Base-by-base conservation (phyloP, 1,140 invertebrate species). In the Tetramorium parvispinum region DNA sequence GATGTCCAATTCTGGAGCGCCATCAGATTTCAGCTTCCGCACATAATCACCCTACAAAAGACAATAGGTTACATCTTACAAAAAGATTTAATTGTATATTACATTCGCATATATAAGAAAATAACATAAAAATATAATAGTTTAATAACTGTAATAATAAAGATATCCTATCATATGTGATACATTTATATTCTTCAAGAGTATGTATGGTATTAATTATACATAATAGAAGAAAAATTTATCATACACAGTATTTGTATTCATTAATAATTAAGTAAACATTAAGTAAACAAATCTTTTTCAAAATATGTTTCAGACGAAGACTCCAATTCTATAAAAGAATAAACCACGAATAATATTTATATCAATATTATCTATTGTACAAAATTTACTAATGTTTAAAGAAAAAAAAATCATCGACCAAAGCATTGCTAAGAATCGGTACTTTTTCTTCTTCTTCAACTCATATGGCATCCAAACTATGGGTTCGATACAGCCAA, bases 1-100 rank as follows among this genome's bases (percentile, higher is more conserved):
- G 0, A 99, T 94, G 93, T 99, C 98, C 68, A 99, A 95, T 94
- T 99, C 98, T 46, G 98, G 96, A 10, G 98, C 99, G 81, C 97
- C 97, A 87, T 97, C 96, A 77, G 97, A 96, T 95, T 99, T 99
- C 1, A 99, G 94, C 90, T 97, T 96, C 37, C 98, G 95, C 0
- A 99, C 98, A 77, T 98, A 92, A 94, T 99, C 98, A 71, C 99
- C 98, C 97, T 98, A 92, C 43, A 95, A 94, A 92, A 0, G 85
- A 55, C 6, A 68, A 63, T n/a, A 11, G 66, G 18, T 71, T 49
- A 59, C 7, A 85, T 78, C 0, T 49, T 4, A 61, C 13, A 1
- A 82, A 66, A 55, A 77, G 3, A 73, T 16, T 4, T 32, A 43
- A 88, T 16, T 55, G 55, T 68, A 18, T 51, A 37, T 55, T 51